These are phyloP conservation scores for Dromococcyx pavoninus DNA, from an alignment of 2,797 vertebrate genomes.

Conservation along the genomic window DNA sequence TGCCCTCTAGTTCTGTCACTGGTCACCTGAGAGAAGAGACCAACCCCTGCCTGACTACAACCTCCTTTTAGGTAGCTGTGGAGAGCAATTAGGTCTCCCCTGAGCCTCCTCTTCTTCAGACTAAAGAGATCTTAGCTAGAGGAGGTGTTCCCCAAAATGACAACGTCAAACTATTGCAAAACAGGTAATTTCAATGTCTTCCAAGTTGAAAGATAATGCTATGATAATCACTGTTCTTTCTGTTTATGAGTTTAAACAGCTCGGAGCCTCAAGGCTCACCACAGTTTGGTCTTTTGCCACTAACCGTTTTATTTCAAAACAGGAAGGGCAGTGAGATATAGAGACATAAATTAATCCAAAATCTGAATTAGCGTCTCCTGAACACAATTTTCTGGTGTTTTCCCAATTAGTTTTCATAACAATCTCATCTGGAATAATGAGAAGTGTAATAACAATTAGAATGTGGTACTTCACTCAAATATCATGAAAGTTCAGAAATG, in stretches of 20 bases:
- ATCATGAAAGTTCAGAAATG: neutral
- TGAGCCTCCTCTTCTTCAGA: too few relatives aligned
- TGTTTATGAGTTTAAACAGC: neutral
- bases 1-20: too few relatives aligned
- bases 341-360: neutral
- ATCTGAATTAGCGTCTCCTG: neutral
- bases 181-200: neutral
- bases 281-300: neutral
- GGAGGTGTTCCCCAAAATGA: neutral
- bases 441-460: neutral
- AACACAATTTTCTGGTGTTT: neutral
- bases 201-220: neutral
- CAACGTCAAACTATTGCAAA: neutral
- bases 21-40: too few relatives aligned
- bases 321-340: neutral
- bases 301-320: neutral
- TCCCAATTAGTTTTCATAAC: neutral
- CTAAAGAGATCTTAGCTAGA: neutral
- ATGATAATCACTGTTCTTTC: neutral
- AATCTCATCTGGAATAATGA: neutral
- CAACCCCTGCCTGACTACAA: too few relatives aligned
- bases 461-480: neutral
- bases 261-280: neutral
- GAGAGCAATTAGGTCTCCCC: too few relatives aligned
- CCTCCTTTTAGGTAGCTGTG: too few relatives aligned